Conservation (phyloP, 2,113 vertebrate genomes). For the Acanthochromis polyacanthus region DNA sequence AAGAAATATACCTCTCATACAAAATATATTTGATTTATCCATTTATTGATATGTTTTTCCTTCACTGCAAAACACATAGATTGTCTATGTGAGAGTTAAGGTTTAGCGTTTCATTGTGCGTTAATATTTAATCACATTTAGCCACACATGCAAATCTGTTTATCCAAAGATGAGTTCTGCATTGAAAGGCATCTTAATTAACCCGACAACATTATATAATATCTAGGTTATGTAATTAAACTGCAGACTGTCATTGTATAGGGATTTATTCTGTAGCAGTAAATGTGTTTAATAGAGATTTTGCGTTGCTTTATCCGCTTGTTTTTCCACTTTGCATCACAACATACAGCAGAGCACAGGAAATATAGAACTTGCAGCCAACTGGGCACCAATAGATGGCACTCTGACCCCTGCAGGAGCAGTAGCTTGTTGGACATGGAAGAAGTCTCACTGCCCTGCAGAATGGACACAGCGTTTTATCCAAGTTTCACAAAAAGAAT, state of each 20-base stretch:
- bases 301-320: background rate
- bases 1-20: constrained; percentile 52
- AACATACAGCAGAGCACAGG: background rate
- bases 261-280: background rate
- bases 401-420: constrained; percentile 40
- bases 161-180: background rate
- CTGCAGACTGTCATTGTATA: background rate
- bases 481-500: constrained; percentile 9
- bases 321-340: constrained; percentile 3
- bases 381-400: constrained; percentile 45
- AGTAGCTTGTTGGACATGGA: constrained; percentile 4
- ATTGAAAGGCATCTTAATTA: constrained; percentile 8
- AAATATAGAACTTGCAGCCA: constrained; percentile 5
- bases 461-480: constrained; percentile 2
- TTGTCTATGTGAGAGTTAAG: constrained; percentile 21
- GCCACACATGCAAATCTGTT: background rate
- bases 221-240: background rate
- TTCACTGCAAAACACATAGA: constrained; percentile 20
- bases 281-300: constrained; percentile 1
- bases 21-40: constrained; percentile 50
- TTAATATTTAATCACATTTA: constrained; percentile 19
- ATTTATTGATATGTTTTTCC: constrained; percentile 51
- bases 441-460: background rate
- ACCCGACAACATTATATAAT: constrained; percentile 8
- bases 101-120: constrained; percentile 2